Evolutionary conservation across 2,797 vertebrate species (phyloP), one percentile per base, ranked within the genome.

Genomic region (Rhodeus uyekii): DNA sequence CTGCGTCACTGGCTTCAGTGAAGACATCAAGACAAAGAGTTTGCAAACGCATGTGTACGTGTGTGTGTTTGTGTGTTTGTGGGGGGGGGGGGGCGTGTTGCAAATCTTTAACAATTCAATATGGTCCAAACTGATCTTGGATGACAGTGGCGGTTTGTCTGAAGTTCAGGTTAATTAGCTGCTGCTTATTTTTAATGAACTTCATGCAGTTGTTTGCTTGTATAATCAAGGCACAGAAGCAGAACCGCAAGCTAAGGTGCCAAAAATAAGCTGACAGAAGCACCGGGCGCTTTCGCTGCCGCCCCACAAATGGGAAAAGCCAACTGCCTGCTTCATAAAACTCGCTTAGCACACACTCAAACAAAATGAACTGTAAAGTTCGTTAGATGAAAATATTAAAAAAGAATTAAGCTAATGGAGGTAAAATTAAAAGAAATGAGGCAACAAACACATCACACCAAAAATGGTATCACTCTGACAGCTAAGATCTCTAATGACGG

Each of bases 371-470:
- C 98, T 99, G 98, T 99, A 99, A 99, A 99, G 98, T 99, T 99
- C 97, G 97, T 99, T 99, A 99, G 98, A 99, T 98, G 97, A 96
- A 99, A 99, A 99, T 99, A 99, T 99, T 99, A 99, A 99, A 99
- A 99, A 99, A 99, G 96, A 99, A 99, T 99, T 99, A 99, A 98
- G 98, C 97, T 99, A 99, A 99, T 99, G 98, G 97, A 99, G 97
- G 99, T 99, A 97, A 98, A 99, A 99, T 99, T 99, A 99, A 99
- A 99, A 99, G 98, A 99, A 99, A 99, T 99, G 98, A 99, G 98
- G 97, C 98, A 99, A 99, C 98, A 99, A 99, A 99, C 97, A 99
- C 97, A 96, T 96, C 95, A 96, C 96, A 97, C 96, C 97, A 97
- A 98, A 99, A 99, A 99, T 95, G 98, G 97, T 96, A 97, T 95